phyloP scores from a whole-genome alignment of 1,140 invertebrate species.

The Pseudoatta argentina region DNA sequence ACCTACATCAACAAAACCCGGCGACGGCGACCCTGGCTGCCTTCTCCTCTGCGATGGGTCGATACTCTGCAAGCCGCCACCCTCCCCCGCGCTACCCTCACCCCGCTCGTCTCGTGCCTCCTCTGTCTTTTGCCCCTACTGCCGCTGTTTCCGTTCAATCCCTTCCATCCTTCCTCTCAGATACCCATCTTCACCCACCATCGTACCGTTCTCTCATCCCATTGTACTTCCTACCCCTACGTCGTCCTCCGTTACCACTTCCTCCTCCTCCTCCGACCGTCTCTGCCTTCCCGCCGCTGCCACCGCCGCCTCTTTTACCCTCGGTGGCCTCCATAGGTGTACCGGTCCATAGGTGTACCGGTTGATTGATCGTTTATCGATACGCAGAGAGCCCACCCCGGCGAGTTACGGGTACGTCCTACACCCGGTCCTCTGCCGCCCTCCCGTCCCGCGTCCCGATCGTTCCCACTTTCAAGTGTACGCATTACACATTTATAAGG shows the following conservation, averaged over 20 bases:
- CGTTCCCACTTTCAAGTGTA: constrained; percentile 68
- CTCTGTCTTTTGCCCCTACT: constrained; percentile 63
- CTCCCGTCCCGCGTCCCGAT: not conserved
- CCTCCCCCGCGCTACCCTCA: constrained; percentile 69
- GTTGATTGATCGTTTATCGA: constrained; percentile 85
- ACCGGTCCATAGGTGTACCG: constrained; percentile 79
- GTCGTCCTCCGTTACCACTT: constrained; percentile 65
- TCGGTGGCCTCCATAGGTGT: constrained; percentile 77
- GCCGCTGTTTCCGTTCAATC: constrained; percentile 70
- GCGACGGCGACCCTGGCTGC: constrained; percentile 83
- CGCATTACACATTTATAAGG: constrained; percentile 82
- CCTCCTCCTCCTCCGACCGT: constrained; percentile 70
- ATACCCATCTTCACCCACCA: constrained; percentile 78
- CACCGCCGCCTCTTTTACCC: constrained; percentile 67
- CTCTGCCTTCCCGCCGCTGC: constrained; percentile 64
- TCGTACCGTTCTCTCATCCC: constrained; percentile 62
- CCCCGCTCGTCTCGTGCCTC: constrained; percentile 62
- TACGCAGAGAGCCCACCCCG: constrained; percentile 75
- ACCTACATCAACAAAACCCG: constrained; percentile 85
- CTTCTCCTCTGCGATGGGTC: constrained; percentile 82
- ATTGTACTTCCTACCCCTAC: constrained; percentile 49
- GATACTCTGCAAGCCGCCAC: constrained; percentile 85
- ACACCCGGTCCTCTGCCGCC: constrained; percentile 39
- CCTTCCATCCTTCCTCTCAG: constrained; percentile 72
- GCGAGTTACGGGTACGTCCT: constrained; percentile 73